Evolutionary conservation across 2,113 vertebrate genomes (phyloP).

Genomic region (Cepphus grylle): DNA sequence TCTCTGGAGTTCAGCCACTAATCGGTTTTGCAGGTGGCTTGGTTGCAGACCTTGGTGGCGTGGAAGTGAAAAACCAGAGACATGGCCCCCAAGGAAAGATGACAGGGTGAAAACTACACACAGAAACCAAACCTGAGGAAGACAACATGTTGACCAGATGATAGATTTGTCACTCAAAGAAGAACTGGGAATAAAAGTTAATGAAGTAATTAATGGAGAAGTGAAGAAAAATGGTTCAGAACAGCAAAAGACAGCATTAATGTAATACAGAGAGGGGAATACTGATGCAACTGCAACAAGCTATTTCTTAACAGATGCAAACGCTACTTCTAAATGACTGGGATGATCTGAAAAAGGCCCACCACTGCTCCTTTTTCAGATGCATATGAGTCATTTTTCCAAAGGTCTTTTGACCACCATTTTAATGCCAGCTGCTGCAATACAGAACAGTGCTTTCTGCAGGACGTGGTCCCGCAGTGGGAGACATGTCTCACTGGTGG

Average conservation of each 20-base stretch:
- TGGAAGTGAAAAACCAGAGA: background rate
- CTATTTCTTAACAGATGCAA: background rate
- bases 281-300: background rate
- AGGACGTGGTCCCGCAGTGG: accelerated
- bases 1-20: background rate
- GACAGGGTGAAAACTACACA: background rate
- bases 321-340: background rate
- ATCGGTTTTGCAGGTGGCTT: accelerated
- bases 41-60: too few species aligned
- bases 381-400: accelerated
- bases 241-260: background rate
- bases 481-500: accelerated
- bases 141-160: background rate
- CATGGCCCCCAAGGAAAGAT: accelerated
- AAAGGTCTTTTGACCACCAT: background rate
- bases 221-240: background rate
- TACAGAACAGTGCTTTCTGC: accelerated
- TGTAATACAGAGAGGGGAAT: background rate
- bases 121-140: background rate
- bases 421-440: background rate
- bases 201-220: background rate
- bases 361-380: background rate
- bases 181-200: background rate
- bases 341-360: background rate
- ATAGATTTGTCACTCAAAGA: background rate